A percentile compares a stretch with the other conserved stretches of the same genome.
phyloP scores from a whole-genome alignment of 2,888 invertebrate genomes.

The Acanthosoma haemorrhoidale region DNA sequence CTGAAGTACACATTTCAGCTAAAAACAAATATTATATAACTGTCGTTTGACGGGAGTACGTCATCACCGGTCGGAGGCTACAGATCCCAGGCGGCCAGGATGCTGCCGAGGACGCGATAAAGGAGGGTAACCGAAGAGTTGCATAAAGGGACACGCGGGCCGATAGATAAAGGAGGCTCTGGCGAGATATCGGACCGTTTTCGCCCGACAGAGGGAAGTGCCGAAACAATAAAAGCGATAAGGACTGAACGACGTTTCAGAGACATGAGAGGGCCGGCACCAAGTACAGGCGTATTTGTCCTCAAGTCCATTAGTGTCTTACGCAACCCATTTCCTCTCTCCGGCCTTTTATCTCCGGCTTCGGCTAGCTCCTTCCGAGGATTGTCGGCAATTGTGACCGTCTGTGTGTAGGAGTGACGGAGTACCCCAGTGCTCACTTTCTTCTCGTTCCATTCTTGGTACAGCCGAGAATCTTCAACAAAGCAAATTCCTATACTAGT shows the following conservation, averaged over 20 bases:
- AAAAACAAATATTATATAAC: no score
- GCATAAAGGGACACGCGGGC: not conserved
- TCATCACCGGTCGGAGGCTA: no score
- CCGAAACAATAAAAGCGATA: constrained; percentile 12
- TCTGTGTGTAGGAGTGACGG: not conserved
- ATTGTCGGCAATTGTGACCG: not conserved
- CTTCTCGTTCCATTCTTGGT: no score
- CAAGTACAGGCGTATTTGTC: no score
- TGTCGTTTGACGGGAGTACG: no score
- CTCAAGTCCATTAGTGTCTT: not conserved
- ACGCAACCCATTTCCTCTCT: constrained; percentile 1
- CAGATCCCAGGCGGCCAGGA: not conserved
- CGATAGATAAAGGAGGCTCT: not conserved
- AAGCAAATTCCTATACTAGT: no score
- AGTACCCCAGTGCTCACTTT: no score
- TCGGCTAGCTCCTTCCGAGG: no score
- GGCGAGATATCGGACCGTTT: not conserved
- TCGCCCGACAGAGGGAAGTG: constrained; percentile 7
- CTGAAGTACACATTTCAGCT: no score
- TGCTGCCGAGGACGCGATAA: not conserved
- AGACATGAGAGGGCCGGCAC: not conserved
- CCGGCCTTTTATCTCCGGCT: not conserved
- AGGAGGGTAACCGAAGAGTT: not conserved
- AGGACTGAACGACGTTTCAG: not conserved
- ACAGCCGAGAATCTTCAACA: no score